Base-by-base conservation (phyloP, 2,888 invertebrate genomes). In the Iselma pallidipennis region DNA sequence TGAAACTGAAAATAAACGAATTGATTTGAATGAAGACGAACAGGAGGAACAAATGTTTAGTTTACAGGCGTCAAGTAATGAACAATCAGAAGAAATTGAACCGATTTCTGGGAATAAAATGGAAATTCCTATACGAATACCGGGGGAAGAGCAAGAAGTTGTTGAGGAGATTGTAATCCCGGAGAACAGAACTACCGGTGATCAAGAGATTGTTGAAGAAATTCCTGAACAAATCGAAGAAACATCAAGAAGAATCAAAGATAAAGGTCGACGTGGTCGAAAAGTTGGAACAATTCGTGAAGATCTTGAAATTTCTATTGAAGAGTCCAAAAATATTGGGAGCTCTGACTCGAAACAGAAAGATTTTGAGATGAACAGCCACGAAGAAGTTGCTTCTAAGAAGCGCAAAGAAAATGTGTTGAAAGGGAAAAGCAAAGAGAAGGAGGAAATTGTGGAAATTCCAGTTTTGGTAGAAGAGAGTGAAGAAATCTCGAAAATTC, bases 201-300 rank as follows among this genome's bases (percentile, higher is more conserved):
- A 55, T 45, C 45, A 25, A 33, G 49, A 64, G 53, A 57, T 33
- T 45, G 57, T 55, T 58, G 63, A 66, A 55, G 57, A 57, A 55
- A 37, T 63, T 19, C 25, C 60, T 6, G 48, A 48, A 45, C 61
- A 61, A 31, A 63, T 63, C 26, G 64, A 69, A 61, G 67, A 66
- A 57, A 29, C 50, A 5, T 4, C 21, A 6, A 0, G 14, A 45
- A 37, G 16, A 16, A 4, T 37, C 16, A 9, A 14, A 3, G 33
- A 25, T 6, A 31, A 12, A 14, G 14, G 14, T 14, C 33, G 4
- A 4, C 33, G 4, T 14, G 4, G 12, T 1, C 10, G n/a, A 12
- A 31, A 37, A n/a, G 2, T 16, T 16, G 37, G 16, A 0, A 14
- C 2, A 4, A 9, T 10, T 1, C 10, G 12, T 10, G 31, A 31